Percentiles rank a stretch among this genome's conserved stretches.
Conservation (phyloP, 2,888 invertebrate genomes). For the Tachina lurida region DNA sequence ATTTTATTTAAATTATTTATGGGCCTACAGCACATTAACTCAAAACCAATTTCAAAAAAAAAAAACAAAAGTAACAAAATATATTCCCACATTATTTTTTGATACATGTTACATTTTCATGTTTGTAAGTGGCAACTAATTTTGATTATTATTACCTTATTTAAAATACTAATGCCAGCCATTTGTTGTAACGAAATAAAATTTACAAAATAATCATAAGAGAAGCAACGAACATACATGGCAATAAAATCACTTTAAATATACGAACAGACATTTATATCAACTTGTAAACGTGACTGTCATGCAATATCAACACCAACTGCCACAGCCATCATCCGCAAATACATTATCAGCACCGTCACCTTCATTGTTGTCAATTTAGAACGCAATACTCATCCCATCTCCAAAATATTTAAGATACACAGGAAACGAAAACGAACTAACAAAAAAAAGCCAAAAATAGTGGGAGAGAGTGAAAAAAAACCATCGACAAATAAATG, state of each 20-base stretch:
- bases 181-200: conserved; percentile 62
- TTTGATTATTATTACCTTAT: conserved; percentile 58
- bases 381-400: not conserved
- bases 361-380: conserved; percentile 48
- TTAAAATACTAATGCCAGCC: conserved; percentile 54
- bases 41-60: conserved; percentile 12
- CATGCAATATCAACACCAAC: conserved; percentile 58
- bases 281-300: conserved; percentile 64
- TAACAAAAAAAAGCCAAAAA: not conserved
- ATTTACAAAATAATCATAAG: conserved; percentile 19
- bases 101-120: not conserved
- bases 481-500: conserved; percentile 20
- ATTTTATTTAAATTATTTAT: conserved; percentile 3
- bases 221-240: conserved; percentile 22
- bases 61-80: not conserved
- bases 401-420: not conserved
- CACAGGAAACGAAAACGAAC: not conserved
- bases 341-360: conserved; percentile 31
- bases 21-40: not conserved
- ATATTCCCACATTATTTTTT: conserved; percentile 6
- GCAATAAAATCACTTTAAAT: conserved; percentile 65
- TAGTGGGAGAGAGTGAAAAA: not conserved
- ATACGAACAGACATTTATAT: conserved; percentile 54
- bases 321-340: conserved; percentile 23
- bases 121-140: conserved; percentile 37